Conservation (phyloP, 2,113 vertebrate species). For the Plestiodon gilberti region DNA sequence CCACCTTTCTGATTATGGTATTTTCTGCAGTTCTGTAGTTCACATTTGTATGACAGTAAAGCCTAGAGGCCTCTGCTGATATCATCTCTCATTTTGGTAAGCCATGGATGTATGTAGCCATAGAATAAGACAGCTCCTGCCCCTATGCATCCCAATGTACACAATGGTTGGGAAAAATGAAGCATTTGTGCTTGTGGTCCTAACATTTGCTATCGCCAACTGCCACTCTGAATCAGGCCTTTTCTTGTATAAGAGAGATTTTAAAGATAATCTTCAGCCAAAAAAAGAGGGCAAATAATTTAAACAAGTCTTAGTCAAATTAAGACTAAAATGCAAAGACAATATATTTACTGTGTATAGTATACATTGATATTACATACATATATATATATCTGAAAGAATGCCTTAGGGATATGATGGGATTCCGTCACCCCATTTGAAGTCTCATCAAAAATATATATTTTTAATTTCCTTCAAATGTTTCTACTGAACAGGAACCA, state of each 20-base stretch:
- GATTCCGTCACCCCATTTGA: background rate
- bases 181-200: background rate
- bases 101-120: fast-evolving
- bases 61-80: fast-evolving
- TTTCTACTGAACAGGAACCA: background rate
- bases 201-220: background rate
- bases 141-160: background rate
- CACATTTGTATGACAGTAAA: background rate
- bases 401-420: background rate
- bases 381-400: background rate
- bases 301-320: constrained; percentile 13
- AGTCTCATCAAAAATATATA: background rate
- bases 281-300: constrained; percentile 7
- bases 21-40: background rate
- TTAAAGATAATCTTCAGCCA: background rate
- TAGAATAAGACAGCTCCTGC: background rate
- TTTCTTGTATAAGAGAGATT: constrained; percentile 11
- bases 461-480: background rate
- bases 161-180: background rate
- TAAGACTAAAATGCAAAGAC: constrained; percentile 17
- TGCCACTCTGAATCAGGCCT: background rate
- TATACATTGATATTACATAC: background rate
- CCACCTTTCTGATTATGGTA: background rate
- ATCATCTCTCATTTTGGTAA: background rate
- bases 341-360: background rate